Base-by-base conservation (phyloP, 2,113 vertebrate genomes). In the Seriola rivoliana region DNA sequence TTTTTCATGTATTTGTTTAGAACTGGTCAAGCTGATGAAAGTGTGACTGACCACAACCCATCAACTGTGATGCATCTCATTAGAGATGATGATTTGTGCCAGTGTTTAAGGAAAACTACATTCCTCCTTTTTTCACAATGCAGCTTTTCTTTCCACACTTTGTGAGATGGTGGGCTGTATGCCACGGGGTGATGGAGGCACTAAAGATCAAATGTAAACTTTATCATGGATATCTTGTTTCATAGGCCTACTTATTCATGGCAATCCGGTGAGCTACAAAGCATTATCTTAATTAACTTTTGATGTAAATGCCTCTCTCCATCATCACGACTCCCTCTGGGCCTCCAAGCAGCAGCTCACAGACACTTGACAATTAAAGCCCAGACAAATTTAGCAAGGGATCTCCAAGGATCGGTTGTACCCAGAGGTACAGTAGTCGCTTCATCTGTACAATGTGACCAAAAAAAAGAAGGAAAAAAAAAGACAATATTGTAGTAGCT, bases 221-320 rank as follows among this genome's bases (percentile, higher is more conserved):
- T 87, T 79, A 82, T 80, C 71, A 17, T 36, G 23, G 19, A 70
- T 40, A 80, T 91, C 77, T 85, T 54, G 84, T 84, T 68, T 79
- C 36, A 71, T 42, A 29, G 29, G 29, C 29, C 29, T 29, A 68
- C 48, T 59, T 65, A 75, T 58, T 68, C 29, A 11, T 44, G 44
- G 50, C 68, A 62, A 40, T 75, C 62, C 36, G 2, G 32, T 52
- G 44, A 68, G 74, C 62, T 64, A 55, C 52, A 81, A 78, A 74
- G 57, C 62, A 74, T 82, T 84, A 86, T 85, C 85, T 85, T 84
- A 86, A 89, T 89, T 81, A 88, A 85, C 65, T 81, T 82, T 77
- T 59, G n/a, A 68, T 82, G 65, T 82, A 80, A 88, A 84, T 52
- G 75, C 42, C 36, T 84, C 71, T 74, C 59, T 71, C 34, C 59